These are phyloP conservation scores for Cryptocephalus moraei DNA, from an alignment of 2,888 invertebrate genomes.

Conservation along the genomic window DNA sequence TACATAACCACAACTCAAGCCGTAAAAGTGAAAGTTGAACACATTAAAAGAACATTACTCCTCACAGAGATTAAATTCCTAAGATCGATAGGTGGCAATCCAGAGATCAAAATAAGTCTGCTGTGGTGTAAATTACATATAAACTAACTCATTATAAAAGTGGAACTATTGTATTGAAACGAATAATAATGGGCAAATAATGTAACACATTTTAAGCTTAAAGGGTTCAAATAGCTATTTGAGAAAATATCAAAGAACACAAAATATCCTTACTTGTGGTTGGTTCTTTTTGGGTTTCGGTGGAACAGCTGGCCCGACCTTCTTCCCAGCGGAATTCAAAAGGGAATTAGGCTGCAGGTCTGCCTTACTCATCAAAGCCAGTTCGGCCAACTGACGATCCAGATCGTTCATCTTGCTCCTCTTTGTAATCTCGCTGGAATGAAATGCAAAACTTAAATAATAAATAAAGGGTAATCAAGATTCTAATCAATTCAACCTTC, in stretches of 20 bases:
- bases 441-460: background rate
- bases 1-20: background rate
- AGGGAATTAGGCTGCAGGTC: conserved; percentile 31
- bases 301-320: conserved; percentile 69
- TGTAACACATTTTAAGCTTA: no score
- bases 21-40: no score
- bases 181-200: no score
- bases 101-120: no score
- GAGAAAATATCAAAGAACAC: no score
- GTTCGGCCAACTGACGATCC: conserved; percentile 59
- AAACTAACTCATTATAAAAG: no score
- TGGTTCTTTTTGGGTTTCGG: conserved; percentile 64
- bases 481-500: background rate
- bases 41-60: no score
- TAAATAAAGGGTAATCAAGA: background rate
- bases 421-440: background rate
- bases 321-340: conserved; percentile 40
- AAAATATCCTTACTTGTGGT: conserved; percentile 40
- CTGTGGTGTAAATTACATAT: no score
- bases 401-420: conserved; percentile 45
- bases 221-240: no score
- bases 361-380: conserved; percentile 49
- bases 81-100: no score
- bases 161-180: no score
- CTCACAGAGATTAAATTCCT: no score